A percentile compares a stretch with the other conserved stretches of the same genome.
Conservation (phyloP, 2,797 vertebrate species). For the Vireo griseus region DNA sequence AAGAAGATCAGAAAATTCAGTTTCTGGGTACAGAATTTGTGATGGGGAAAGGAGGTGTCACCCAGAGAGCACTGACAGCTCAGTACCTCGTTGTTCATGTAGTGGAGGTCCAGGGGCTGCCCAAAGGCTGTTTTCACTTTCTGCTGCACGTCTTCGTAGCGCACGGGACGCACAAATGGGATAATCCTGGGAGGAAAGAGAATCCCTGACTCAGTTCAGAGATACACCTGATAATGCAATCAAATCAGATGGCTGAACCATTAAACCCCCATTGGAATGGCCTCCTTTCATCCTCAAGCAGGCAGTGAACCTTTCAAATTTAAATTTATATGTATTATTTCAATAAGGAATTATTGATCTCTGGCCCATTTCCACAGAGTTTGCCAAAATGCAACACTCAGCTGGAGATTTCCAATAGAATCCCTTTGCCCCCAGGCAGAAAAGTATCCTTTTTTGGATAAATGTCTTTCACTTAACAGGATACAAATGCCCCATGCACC, state of each 20-base stretch:
- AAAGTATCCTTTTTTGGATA: neutral
- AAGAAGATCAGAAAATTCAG: neutral
- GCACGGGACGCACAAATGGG: constrained; percentile 89
- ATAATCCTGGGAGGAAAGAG: constrained; percentile 82
- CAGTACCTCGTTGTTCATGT: constrained; percentile 95
- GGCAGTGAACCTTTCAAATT: neutral
- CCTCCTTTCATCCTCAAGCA: neutral
- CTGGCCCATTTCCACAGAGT: neutral
- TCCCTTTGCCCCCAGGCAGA: neutral
- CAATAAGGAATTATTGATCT: neutral
- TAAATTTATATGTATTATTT: neutral
- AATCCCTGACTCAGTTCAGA: neutral
- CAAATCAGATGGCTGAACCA: neutral
- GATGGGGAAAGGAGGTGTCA: neutral
- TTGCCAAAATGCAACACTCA: neutral
- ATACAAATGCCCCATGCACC: neutral
- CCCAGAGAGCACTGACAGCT: neutral
- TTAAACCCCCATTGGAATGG: neutral
- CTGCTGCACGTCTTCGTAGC: constrained; percentile 91
- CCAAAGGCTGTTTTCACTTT: constrained; percentile 93
- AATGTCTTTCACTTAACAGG: neutral
- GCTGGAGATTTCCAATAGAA: neutral
- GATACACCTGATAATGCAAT: neutral
- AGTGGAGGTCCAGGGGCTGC: constrained; percentile 91
- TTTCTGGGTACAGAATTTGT: neutral